Evolutionary conservation across 2,113 vertebrate genomes (phyloP).

Genomic region (Myrmecophaga tridactyla): DNA sequence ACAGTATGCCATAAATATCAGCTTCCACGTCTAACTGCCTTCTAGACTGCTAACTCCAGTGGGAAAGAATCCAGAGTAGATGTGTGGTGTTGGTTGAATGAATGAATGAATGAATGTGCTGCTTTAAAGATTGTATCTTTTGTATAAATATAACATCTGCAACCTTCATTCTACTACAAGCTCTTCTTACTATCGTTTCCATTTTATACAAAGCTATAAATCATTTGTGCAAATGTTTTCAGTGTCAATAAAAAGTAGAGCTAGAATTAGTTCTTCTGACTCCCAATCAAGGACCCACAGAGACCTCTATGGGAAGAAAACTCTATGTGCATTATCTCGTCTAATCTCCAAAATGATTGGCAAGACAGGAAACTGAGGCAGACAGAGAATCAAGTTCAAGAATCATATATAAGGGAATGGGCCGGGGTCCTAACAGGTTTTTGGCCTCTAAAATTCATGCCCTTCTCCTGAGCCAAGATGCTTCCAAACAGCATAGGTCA

Average conservation of each 20-base stretch:
- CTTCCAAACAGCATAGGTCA: not conserved
- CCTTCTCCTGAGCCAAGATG: not conserved
- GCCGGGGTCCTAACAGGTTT: not conserved
- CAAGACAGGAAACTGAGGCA: not conserved
- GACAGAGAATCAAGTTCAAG: not conserved
- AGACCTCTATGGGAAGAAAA: not conserved
- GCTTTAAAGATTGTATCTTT: not conserved
- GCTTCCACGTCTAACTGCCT: not conserved
- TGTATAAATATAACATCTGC: not conserved
- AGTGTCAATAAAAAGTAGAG: not conserved
- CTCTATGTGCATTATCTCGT: not conserved
- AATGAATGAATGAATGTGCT: not conserved
- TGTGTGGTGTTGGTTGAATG: not conserved
- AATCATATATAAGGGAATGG: fast-evolving
- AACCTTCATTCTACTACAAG: not conserved
- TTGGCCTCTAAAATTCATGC: not conserved
- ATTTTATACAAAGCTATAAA: not conserved
- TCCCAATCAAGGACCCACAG: not conserved
- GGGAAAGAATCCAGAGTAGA: not conserved
- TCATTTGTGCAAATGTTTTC: not conserved
- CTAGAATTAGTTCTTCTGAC: not conserved
- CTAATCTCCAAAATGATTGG: not conserved
- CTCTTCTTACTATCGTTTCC: not conserved
- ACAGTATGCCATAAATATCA: not conserved
- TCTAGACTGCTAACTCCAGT: not conserved